Percentiles rank a stretch among this genome's conserved stretches.
Evolutionary conservation across 2,888 invertebrate genomes (phyloP).

Genomic region (Catocala nupta): DNA sequence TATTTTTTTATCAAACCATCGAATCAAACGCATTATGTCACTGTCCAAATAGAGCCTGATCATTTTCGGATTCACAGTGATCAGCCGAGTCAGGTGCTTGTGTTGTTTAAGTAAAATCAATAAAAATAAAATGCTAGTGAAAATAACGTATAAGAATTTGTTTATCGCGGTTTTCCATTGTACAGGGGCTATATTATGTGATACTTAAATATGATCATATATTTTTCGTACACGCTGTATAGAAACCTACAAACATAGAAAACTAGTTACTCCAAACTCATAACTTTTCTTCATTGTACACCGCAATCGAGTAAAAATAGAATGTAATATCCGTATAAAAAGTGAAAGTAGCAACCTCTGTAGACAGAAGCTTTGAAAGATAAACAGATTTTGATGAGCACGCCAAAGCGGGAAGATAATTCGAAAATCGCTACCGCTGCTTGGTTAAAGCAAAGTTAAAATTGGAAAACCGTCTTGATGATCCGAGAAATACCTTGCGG

Average conservation of each 20-base stretch:
- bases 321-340: slow-evolving; percentile 49
- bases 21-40: no score
- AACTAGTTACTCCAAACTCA: background rate
- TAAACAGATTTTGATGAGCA: slow-evolving; percentile 76
- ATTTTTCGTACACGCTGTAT: no score
- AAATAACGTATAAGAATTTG: no score
- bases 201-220: no score
- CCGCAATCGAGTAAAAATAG: slow-evolving; percentile 26
- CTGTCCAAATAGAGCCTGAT: no score
- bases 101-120: no score
- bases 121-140: no score
- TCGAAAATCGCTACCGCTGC: slow-evolving; percentile 76
- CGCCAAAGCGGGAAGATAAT: slow-evolving; percentile 78
- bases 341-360: slow-evolving; percentile 46
- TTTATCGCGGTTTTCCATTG: no score
- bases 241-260: background rate
- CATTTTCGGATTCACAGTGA: no score
- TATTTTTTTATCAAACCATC: no score
- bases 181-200: no score
- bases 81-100: no score
- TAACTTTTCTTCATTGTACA: background rate
- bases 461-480: slow-evolving; percentile 83
- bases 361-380: slow-evolving; percentile 66
- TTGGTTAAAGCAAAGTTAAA: slow-evolving; percentile 76
- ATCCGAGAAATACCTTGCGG: slow-evolving; percentile 80